Percentiles rank a stretch among this genome's conserved stretches.
These are phyloP conservation scores for Cataglyphis livida DNA, from an alignment of 2,888 invertebrate genomes.

Conservation along the genomic window DNA sequence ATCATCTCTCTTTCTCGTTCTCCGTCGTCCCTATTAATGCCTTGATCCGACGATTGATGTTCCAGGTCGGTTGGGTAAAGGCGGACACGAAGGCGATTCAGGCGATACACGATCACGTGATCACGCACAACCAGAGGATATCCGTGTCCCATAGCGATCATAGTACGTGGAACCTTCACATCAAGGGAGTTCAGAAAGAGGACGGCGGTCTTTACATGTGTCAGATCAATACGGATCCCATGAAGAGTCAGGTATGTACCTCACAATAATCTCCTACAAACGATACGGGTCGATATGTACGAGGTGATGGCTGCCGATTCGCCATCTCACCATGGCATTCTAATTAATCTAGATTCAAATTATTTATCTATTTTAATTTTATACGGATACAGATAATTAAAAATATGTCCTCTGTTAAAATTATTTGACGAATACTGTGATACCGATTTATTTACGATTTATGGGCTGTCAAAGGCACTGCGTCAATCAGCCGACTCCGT, in stretches of 20 bases:
- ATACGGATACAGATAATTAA: background rate
- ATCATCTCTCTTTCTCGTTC: slow-evolving; percentile 4
- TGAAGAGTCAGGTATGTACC: slow-evolving; percentile 94
- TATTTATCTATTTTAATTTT: background rate
- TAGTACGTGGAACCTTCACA: slow-evolving; percentile 95
- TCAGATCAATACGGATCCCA: slow-evolving; percentile 97
- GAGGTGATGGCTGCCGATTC: background rate
- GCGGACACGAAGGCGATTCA: slow-evolving; percentile 97
- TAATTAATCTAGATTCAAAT: background rate
- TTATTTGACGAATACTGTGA: background rate
- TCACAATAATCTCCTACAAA: background rate
- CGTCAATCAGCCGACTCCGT: background rate
- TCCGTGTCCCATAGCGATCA: slow-evolving; percentile 95
- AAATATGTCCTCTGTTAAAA: background rate
- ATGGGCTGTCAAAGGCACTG: background rate
- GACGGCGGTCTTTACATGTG: slow-evolving; percentile 97
- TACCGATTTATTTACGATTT: slow-evolving; percentile 8
- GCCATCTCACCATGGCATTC: background rate
- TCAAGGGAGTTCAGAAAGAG: slow-evolving; percentile 94
- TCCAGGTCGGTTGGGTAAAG: slow-evolving; percentile 96
- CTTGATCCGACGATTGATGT: slow-evolving; percentile 47
- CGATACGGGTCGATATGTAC: background rate
- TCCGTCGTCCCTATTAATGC: slow-evolving; percentile 27
- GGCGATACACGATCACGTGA: slow-evolving; percentile 96
- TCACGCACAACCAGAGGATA: slow-evolving; percentile 95